phyloP scores from a whole-genome alignment of 1,140 invertebrate species.

The Drosophila equinoxialis region DNA sequence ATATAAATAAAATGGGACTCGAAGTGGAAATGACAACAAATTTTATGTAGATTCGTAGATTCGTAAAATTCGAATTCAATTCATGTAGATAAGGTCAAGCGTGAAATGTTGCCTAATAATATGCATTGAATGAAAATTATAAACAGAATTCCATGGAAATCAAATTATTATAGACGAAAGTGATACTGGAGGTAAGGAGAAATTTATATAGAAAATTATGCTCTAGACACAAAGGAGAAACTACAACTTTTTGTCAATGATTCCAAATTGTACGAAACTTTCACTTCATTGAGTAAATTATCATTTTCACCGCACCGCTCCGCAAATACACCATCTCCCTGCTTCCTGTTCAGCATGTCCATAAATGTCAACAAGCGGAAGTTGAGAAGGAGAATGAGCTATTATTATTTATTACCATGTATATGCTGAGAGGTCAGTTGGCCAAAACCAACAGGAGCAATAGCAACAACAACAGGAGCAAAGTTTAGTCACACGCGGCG shows the following conservation, averaged over 20 bases:
- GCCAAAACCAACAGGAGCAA: not conserved
- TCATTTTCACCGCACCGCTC: not conserved
- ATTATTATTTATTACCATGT: slow-evolving; percentile 62
- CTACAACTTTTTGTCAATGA: slow-evolving; percentile 8
- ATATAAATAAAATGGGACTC: slow-evolving; percentile 7
- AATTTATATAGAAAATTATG: not conserved
- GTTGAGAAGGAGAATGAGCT: slow-evolving; percentile 40
- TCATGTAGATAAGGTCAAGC: slow-evolving; percentile 2
- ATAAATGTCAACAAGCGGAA: slow-evolving; percentile 26
- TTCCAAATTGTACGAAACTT: not conserved
- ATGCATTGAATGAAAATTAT: slow-evolving; percentile 3
- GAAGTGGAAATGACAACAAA: not conserved
- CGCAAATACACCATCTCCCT: not conserved
- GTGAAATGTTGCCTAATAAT: not conserved
- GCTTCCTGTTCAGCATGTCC: not conserved
- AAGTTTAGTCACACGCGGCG: slow-evolving; percentile 35
- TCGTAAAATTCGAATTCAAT: not conserved
- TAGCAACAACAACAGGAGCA: not conserved
- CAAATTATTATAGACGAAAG: not conserved
- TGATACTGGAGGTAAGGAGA: not conserved
- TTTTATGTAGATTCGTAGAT: slow-evolving; percentile 1
- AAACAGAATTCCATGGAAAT: slow-evolving; percentile 2
- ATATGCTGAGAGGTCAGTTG: slow-evolving; percentile 30
- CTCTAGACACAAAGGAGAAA: not conserved
- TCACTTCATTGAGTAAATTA: slow-evolving; percentile 9